Conservation (phyloP, 2,797 vertebrate genomes). For the Coracias cyanogaster region DNA sequence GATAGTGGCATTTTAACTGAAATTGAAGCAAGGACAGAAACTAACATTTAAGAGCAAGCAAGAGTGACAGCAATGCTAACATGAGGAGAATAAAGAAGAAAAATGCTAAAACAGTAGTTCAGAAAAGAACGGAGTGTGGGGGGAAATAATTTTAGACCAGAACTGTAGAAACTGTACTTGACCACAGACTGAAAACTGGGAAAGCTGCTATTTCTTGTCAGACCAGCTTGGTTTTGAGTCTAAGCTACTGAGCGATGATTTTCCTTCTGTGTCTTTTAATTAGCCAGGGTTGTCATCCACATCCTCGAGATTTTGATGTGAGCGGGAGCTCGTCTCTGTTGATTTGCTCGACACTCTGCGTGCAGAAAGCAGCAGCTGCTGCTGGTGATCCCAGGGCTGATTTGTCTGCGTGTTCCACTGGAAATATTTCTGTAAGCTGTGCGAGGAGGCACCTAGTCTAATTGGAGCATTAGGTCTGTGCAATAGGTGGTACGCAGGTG, state of each 20-base stretch:
- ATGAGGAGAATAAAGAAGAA: not conserved
- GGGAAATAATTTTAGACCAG: not conserved
- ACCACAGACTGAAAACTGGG: not conserved
- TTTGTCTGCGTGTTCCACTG: constrained; percentile 12
- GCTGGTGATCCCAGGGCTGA: not conserved
- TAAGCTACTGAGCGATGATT: not conserved
- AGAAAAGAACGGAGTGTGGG: not conserved
- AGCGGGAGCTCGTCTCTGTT: not conserved
- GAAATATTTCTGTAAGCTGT: not conserved
- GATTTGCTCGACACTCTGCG: not conserved
- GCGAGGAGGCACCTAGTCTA: not conserved
- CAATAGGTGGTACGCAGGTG: not conserved
- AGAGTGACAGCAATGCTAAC: constrained; percentile 30
- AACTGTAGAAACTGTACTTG: not conserved
- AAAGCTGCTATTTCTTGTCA: not conserved
- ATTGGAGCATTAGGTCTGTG: not conserved
- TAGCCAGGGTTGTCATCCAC: constrained; percentile 6
- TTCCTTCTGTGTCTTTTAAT: constrained; percentile 31
- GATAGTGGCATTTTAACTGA: constrained; percentile 46
- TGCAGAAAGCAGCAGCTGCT: constrained; percentile 41
- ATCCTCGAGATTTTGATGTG: constrained; percentile 9
- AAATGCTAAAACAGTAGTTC: not conserved
- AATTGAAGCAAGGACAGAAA: not conserved
- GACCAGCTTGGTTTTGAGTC: not conserved
- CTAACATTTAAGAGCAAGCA: constrained; percentile 12